Conservation (phyloP, 2,113 vertebrate genomes). For the Montifringilla adamsi region DNA sequence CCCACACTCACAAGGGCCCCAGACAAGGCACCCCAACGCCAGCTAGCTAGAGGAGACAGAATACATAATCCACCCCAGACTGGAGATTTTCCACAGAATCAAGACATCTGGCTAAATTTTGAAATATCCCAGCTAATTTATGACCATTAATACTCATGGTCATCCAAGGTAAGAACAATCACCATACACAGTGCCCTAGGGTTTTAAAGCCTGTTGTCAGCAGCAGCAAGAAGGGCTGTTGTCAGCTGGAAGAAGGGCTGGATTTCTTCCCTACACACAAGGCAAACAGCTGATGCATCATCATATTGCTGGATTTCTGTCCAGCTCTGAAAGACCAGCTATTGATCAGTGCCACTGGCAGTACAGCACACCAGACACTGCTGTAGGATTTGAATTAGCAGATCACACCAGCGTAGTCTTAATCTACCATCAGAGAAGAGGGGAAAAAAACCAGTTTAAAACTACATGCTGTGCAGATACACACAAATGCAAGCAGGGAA, state of each 20-base stretch:
- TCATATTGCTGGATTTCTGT: background rate
- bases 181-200: background rate
- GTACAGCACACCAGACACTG: background rate
- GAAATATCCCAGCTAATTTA: background rate
- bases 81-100: background rate
- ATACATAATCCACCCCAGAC: background rate
- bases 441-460: background rate
- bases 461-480: background rate
- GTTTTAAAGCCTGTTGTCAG: background rate
- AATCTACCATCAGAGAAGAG: background rate
- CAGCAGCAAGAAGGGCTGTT: no score
- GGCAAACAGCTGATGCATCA: background rate
- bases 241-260: background rate
- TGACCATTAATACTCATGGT: background rate
- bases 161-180: background rate
- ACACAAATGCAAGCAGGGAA: background rate
- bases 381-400: background rate
- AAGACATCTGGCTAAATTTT: background rate
- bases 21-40: background rate
- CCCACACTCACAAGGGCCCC: background rate
- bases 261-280: background rate
- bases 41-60: background rate
- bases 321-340: background rate
- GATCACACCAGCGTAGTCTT: background rate
- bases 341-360: slow-evolving; percentile 23